Evolutionary conservation across 1,140 invertebrate genomes (phyloP), one percentile per base, ranked within the genome.

Genomic region (Pantala flavescens): DNA sequence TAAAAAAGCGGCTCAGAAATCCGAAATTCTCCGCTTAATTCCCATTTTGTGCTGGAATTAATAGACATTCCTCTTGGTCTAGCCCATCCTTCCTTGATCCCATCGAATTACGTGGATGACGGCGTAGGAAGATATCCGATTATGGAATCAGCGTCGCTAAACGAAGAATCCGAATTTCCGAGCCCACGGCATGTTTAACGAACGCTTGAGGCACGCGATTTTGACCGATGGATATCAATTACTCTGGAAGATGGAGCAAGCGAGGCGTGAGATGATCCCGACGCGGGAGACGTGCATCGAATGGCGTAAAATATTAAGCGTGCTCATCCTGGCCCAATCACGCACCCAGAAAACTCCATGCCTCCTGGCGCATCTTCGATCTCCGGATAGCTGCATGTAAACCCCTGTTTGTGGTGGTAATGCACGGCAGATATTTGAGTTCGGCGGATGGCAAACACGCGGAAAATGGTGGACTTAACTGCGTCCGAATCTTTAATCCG

Each of bases 221-320:
- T 19, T 63, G 49, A 19, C n/a, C 28, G 28, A 21, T 63, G 49
- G n/a, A 63, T 16, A 63, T 19, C 49, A 63, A 19, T 19, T 21
- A 63, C n/a, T 63, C 12, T 12, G 49, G 14, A 63, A 21, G 49
- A 63, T 63, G n/a, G 12, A 21, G 16, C 49, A 63, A 14, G 49
- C 49, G n/a, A 63, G 49, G 49, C n/a, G 49, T 19, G 49, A 63
- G 49, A 63, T 63, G 12, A 63, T 63, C 12, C n/a, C 49, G 5
- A 3, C 49, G 49, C n/a, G 16, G 9, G 49, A 19, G 49, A 21
- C 49, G 12, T 63, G 12, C 49, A 63, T 63, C 49, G n/a, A 63
- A 63, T 63, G 12, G 49, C 49, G 49, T 63, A 16, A 63, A 63
- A 63, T 63, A 63, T 63, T 63, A 63, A 63, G 49, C 49, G 49